These are phyloP conservation scores for Cyanoliseus patagonus DNA, from an alignment of 2,113 vertebrate species.

Conservation along the genomic window DNA sequence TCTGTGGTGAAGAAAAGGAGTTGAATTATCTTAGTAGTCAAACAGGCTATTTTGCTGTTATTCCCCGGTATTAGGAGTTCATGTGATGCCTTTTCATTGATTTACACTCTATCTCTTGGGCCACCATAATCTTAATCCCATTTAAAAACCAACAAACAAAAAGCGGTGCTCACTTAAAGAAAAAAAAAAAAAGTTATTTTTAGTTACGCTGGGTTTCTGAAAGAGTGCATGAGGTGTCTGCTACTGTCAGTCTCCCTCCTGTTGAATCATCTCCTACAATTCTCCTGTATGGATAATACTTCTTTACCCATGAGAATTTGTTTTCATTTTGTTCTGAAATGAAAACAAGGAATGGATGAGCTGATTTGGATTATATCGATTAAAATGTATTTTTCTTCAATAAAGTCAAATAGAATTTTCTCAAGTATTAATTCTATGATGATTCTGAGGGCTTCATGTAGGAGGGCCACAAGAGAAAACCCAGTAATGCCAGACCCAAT, in stretches of 20 bases:
- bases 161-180: not conserved
- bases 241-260: not conserved
- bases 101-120: not conserved
- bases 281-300: not conserved
- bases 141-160: not conserved
- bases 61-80: not conserved
- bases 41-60: not conserved
- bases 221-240: not conserved
- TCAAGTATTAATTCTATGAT: constrained; percentile 9
- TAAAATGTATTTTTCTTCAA: constrained; percentile 47
- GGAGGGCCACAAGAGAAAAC: not conserved
- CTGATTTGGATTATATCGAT: constrained; percentile 54
- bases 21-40: not conserved
- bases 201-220: not conserved
- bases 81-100: not conserved
- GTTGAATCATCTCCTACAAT: not conserved
- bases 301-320: constrained; percentile 27
- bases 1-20: not conserved
- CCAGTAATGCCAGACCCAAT: not conserved
- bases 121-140: not conserved
- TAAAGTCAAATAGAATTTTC: constrained; percentile 45
- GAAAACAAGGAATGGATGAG: constrained; percentile 46
- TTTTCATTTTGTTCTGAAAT: constrained; percentile 62
- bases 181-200: not conserved
- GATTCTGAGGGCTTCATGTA: not conserved